Percentiles rank a stretch among this genome's conserved stretches.
Evolutionary conservation across 2,888 invertebrate genomes (phyloP).

Genomic region (Adelphocoris suturalis): DNA sequence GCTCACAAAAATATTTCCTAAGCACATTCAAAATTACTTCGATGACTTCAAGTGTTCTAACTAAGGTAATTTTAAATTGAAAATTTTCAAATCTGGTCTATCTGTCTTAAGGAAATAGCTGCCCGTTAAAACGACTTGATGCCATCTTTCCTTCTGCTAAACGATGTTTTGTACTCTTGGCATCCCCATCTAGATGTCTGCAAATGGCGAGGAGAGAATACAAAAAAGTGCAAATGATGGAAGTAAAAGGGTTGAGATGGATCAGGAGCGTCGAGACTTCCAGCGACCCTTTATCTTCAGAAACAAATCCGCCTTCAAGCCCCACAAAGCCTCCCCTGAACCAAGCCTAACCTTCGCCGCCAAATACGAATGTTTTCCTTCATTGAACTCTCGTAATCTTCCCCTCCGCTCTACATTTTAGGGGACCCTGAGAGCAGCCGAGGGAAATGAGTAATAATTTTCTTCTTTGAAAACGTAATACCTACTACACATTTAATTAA

Average conservation of each 20-base stretch:
- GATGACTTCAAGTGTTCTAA: no score
- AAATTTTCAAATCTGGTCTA: no score
- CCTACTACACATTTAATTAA: no score
- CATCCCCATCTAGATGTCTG: background rate
- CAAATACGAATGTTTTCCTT: conserved; percentile 30
- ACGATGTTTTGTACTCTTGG: background rate
- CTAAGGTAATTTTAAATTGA: no score
- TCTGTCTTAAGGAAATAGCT: no score
- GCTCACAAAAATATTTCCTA: no score
- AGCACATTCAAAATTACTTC: no score
- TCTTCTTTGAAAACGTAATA: background rate
- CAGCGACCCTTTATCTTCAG: background rate
- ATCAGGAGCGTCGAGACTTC: background rate
- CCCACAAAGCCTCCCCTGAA: background rate
- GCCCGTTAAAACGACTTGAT: no score
- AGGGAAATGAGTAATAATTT: background rate
- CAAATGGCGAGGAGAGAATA: background rate
- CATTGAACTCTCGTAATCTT: background rate
- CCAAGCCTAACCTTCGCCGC: background rate
- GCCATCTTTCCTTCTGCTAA: no score
- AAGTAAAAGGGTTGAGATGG: conserved; percentile 14
- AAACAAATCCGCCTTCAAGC: conserved; percentile 15
- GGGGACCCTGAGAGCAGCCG: background rate
- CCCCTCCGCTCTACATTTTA: background rate
- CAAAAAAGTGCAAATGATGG: background rate